These are phyloP conservation scores for Aurelia sp. DNA, from an alignment of 30 jellyfish, hydroid and myxozoan genomes.

Conservation along the genomic window DNA sequence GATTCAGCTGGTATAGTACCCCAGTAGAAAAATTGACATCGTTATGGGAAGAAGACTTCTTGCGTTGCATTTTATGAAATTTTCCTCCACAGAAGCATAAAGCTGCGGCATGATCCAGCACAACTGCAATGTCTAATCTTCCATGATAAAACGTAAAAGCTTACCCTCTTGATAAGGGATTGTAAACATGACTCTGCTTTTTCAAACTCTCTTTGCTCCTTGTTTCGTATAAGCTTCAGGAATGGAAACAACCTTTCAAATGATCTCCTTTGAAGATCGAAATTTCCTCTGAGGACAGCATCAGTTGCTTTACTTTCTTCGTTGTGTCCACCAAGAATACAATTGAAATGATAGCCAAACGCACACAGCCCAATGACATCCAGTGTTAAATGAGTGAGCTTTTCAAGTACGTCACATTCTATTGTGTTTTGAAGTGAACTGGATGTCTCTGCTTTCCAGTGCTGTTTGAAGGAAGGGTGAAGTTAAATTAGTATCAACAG, in stretches of 20 bases:
- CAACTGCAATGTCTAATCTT: no score
- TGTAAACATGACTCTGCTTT: conserved; percentile 44
- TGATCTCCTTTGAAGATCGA: conserved; percentile 50
- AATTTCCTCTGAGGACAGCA: conserved; percentile 31
- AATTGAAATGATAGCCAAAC: conserved; percentile 60
- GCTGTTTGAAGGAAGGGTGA: conserved; percentile 2
- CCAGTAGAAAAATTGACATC: no score
- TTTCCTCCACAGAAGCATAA: no score
- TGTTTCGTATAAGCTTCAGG: not conserved
- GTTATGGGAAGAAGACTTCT: no score
- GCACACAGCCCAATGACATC: conserved; percentile 75
- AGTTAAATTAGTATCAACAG: no score
- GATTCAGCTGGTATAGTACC: no score
- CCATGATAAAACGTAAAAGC: not conserved
- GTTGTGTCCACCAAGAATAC: conserved; percentile 53
- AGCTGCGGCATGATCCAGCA: no score
- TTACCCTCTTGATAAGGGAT: conserved; percentile 37
- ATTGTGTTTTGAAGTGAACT: not conserved
- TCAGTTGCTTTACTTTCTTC: conserved; percentile 71
- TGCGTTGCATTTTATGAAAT: no score
- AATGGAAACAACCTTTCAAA: conserved; percentile 32
- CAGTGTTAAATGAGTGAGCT: conserved; percentile 53
- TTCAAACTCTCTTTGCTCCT: conserved; percentile 11
- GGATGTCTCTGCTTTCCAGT: conserved; percentile 23
- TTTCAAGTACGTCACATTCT: conserved; percentile 46